Base-by-base conservation (phyloP, 2,888 invertebrate genomes). In the Drosophila quinaria region DNA sequence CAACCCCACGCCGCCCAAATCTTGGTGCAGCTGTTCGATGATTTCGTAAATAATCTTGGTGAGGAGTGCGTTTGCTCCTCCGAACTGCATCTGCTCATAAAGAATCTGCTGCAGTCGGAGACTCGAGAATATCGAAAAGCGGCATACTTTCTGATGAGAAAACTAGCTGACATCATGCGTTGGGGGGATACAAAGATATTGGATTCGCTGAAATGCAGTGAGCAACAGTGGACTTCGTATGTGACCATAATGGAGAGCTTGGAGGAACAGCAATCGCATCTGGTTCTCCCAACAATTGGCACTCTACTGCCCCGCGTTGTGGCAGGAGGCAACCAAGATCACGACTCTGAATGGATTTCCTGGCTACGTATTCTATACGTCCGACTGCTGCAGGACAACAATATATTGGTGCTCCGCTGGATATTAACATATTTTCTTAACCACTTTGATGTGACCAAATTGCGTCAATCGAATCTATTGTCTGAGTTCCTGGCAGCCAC, bases 231-330 rank as follows among this genome's bases (percentile, higher is more conserved):
- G 91, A 41, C 60, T 5, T 62, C 81, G 1, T 92, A 89, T 70
- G 61, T 91, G 0, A 88, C 83, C 3, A 81, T 91, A n/a, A 62
- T 92, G 62, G 91, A 92, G 64, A 91, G 85, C 54, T 69, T 92
- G 3, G 92, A 92, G 55, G 91, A 91, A 63, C 91, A 91, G 39
- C 92, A 92, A 65, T 92, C 92, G 1, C 92, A 92, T 65, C 62
- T 92, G 5, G 89, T 92, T 33, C 61, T 92, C n/a, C 92, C 92
- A 11, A 89, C 91, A 0, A 54, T 92, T 10, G 66, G 56, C 35
- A 87, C 81, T 0, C 51, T 85, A 2, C 1, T 85, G 44, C 78
- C 89, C 0, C 69, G 66, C 4, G 17, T 86, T 10, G 54, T 25
- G 35, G 39, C 11, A 44, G 56, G 11, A 44, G 56, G 11, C 33